A percentile compares a stretch with the other conserved stretches of the same genome.
Evolutionary conservation across 1,140 invertebrate genomes (phyloP).

Genomic region (Diabrotica undecimpunctata): DNA sequence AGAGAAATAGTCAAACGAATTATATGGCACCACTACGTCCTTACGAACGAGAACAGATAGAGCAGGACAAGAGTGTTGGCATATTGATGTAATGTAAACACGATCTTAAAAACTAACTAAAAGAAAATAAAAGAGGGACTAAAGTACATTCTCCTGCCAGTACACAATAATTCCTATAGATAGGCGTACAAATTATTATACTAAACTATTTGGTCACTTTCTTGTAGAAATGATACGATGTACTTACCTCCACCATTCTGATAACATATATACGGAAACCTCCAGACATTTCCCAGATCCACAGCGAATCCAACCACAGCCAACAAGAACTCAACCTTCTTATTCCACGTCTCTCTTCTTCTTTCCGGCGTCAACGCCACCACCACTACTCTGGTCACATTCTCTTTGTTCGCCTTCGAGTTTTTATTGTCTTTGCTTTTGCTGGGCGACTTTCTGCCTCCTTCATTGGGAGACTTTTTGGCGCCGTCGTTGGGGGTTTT

Average conservation of each 20-base stretch:
- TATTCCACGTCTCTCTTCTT: slow-evolving; percentile 68
- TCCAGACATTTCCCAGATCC: slow-evolving; percentile 78
- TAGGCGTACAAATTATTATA: too few relatives aligned
- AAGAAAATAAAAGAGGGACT: too few relatives aligned
- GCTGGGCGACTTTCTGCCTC: slow-evolving; percentile 32
- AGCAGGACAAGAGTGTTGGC: too few relatives aligned
- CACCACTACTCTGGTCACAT: slow-evolving; percentile 54
- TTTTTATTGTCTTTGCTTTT: slow-evolving; percentile 7
- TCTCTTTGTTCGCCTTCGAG: slow-evolving; percentile 34
- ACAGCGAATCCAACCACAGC: slow-evolving; percentile 86
- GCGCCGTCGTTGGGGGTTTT: slow-evolving; percentile 26
- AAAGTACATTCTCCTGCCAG: too few relatives aligned
- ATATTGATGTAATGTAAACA: too few relatives aligned
- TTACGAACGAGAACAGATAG: too few relatives aligned
- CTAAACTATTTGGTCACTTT: too few relatives aligned
- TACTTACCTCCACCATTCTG: slow-evolving; percentile 70
- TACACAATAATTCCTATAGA: too few relatives aligned
- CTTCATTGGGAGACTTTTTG: slow-evolving; percentile 31
- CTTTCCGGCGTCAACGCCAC: slow-evolving; percentile 60
- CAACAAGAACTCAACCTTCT: slow-evolving; percentile 85
- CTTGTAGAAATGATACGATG: background rate
- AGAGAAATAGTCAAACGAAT: too few relatives aligned
- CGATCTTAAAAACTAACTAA: too few relatives aligned
- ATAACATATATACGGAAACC: slow-evolving; percentile 78
- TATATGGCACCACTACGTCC: too few relatives aligned